A percentile compares a stretch with the other conserved stretches of the same genome.
Conservation (phyloP, 2,797 vertebrate genomes). For the Spizella passerina region DNA sequence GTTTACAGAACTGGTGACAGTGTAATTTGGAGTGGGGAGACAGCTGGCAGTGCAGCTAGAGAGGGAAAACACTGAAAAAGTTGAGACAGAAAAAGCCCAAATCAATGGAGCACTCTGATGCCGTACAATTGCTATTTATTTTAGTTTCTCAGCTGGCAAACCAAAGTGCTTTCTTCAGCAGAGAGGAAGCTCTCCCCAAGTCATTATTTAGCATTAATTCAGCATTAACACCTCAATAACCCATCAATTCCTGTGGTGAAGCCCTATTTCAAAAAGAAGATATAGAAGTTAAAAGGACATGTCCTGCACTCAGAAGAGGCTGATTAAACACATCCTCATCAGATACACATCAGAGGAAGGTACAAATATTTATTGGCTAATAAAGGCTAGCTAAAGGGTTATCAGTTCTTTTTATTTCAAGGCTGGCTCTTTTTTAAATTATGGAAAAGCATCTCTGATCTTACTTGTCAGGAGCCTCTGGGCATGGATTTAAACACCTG, state of each 20-base stretch:
- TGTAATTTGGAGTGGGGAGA: neutral
- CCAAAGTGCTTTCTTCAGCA: neutral
- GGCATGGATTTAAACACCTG: neutral
- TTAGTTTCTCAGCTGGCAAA: neutral
- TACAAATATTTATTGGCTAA: neutral
- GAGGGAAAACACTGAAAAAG: neutral
- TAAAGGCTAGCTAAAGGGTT: neutral
- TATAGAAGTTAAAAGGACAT: neutral
- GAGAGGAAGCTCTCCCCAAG: neutral
- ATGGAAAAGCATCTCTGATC: neutral
- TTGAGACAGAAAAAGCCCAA: neutral
- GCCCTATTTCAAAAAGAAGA: neutral
- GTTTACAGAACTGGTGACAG: neutral
- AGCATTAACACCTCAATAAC: neutral
- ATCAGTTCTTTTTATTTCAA: neutral
- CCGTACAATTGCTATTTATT: neutral
- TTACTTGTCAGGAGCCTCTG: neutral
- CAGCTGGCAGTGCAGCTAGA: neutral
- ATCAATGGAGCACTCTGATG: neutral
- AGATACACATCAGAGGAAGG: rapidly evolving
- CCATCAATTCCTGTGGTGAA: neutral
- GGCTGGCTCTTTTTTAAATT: neutral
- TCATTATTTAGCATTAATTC: neutral
- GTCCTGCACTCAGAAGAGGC: neutral
- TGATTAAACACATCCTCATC: neutral